phyloP scores from a whole-genome alignment of 1,140 invertebrate genomes.

The Portunus trituberculatus region DNA sequence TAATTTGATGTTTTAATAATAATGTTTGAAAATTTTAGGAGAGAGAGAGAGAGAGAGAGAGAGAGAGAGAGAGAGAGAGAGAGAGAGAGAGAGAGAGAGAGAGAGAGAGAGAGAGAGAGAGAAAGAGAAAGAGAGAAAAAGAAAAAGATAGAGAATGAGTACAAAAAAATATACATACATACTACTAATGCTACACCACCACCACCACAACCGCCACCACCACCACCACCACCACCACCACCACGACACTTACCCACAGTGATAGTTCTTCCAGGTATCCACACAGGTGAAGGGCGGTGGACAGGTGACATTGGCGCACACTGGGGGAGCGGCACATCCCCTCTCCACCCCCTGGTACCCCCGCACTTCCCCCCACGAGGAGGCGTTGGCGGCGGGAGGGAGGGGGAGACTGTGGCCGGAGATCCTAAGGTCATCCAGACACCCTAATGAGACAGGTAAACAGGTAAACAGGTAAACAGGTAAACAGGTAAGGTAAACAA shows the following conservation, averaged over 20 bases:
- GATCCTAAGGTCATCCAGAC: constrained; percentile 57
- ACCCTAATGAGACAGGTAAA: constrained; percentile 36
- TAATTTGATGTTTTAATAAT: too few relatives aligned
- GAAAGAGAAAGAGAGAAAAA: neutral
- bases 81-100: neutral
- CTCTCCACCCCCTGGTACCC: constrained; percentile 38
- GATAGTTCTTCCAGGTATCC: constrained; percentile 53
- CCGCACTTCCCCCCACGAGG: constrained; percentile 52
- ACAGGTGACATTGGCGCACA: constrained; percentile 60
- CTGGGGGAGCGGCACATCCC: constrained; percentile 36
- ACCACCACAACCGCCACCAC: neutral
- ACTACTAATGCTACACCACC: neutral
- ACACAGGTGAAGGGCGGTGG: constrained; percentile 54
- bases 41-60: neutral
- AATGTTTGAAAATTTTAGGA: too few relatives aligned
- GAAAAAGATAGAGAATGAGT: neutral
- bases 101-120: neutral
- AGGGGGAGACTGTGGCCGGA: constrained; percentile 45
- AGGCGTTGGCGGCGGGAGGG: constrained; percentile 53
- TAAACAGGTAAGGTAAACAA: too few relatives aligned
- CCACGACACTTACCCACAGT: constrained; percentile 44
- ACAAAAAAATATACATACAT: neutral
- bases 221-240: constrained; percentile 11
- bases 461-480: neutral
- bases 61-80: neutral